A percentile compares a stretch with the other conserved stretches of the same genome.
These are phyloP conservation scores for Ichneumoninae sp. DNA, from an alignment of 2,888 invertebrate species.

Conservation along the genomic window DNA sequence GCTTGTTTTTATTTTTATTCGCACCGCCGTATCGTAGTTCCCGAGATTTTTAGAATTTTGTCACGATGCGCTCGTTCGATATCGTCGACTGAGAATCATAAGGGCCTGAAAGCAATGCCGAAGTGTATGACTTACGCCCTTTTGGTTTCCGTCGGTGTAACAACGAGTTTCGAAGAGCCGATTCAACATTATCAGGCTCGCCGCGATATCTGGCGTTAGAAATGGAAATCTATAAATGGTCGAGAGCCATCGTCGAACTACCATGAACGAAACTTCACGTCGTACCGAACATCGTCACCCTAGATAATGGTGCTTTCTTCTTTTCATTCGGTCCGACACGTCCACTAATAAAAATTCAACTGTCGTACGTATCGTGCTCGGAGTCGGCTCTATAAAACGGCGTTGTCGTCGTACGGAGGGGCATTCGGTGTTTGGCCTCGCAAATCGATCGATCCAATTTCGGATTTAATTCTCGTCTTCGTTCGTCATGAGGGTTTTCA, in stretches of 20 bases:
- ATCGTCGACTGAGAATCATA: neutral
- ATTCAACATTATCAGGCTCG: neutral
- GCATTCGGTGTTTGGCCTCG: constrained; percentile 82
- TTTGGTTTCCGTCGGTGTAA: neutral
- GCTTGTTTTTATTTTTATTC: constrained; percentile 23
- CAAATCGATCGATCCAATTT: constrained; percentile 77
- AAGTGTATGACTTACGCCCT: neutral
- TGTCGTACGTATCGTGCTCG: constrained; percentile 71
- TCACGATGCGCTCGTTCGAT: neutral
- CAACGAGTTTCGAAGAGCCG: neutral
- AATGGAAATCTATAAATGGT: constrained; percentile 50
- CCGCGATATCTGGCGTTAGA: neutral
- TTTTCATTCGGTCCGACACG: constrained; percentile 79
- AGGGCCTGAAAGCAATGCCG: neutral
- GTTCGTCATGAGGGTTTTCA: constrained; percentile 78
- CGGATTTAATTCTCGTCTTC: constrained; percentile 17
- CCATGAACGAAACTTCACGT: constrained; percentile 68
- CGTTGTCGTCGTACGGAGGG: constrained; percentile 77
- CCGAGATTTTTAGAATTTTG: neutral
- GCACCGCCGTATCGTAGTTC: neutral
- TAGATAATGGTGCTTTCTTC: constrained; percentile 81
- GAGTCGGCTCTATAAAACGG: constrained; percentile 83
- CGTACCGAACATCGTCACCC: constrained; percentile 76
- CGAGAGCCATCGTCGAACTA: constrained; percentile 27
- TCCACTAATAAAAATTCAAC: constrained; percentile 80